Base-by-base conservation (phyloP, 1,140 invertebrate genomes). In the Brachystomella parvula region DNA sequence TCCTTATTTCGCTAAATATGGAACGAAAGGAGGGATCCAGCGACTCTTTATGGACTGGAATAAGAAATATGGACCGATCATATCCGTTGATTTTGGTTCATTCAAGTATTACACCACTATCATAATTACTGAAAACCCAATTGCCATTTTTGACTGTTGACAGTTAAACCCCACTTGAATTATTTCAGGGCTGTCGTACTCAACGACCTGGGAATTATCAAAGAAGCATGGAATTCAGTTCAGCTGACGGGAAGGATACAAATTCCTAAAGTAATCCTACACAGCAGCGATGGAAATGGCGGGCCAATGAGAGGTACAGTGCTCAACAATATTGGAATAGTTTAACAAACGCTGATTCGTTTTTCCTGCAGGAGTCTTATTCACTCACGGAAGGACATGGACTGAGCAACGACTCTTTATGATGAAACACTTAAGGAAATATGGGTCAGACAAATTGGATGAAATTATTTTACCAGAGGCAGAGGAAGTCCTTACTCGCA, bases 41-140 rank as follows among this genome's bases (percentile, higher is more conserved):
- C 49, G 49, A 6, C 49, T 53, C 29, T 60, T 60, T 19, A 28
- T 60, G 29, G 6, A 60, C 28, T 60, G 58, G 58, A 60, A 60
- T 9, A 9, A 29, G 29, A 15, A 60, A 31, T 60, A 60, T 33
- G 58, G 58, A 60, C 58, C 58, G 30, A 31, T 60, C 15, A 15
- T 60, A 9, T 17, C 24, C 9, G 58, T 60, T 12, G 31, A 60
- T 30, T 60, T 60, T 60, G 58, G 58, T 12, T 9, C 49, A 53
- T 53, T 53, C 49, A 53, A 53, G 49, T 53, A 53, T 24, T 6
- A 53, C 39, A 53, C 21, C 12, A 24, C 12, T 53, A 19, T 9
- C 24, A n/a, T 44, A 44, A 44, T 24, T 24, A 53, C 49, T 26
- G 49, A 6, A 6, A 53, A 17, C n/a, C n/a, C 49, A 53, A 53